Conservation (phyloP, 1,140 invertebrate species). For the Muscidifurax raptorellus region DNA sequence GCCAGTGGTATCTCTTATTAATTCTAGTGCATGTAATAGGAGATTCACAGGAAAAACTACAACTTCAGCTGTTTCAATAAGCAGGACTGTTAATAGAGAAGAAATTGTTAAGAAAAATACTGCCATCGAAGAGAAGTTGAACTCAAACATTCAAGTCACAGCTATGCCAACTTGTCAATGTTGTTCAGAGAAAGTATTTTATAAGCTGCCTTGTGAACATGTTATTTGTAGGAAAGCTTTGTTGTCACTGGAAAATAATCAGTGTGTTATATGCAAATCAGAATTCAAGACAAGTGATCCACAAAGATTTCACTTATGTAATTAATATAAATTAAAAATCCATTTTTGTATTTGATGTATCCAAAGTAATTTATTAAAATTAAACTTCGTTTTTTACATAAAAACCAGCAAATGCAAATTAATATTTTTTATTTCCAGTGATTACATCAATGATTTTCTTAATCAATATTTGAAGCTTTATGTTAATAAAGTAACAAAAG, state of each 20-base stretch:
- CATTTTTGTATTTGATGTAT: constrained; percentile 37
- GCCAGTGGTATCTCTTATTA: constrained; percentile 49
- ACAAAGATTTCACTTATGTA: constrained; percentile 59
- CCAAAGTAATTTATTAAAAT: constrained; percentile 50
- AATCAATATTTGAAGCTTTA: constrained; percentile 32
- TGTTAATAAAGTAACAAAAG: constrained; percentile 43
- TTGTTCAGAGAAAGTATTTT: constrained; percentile 65
- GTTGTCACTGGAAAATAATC: constrained; percentile 55
- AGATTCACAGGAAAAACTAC: constrained; percentile 2
- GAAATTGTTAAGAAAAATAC: constrained; percentile 42
- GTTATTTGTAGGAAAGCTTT: constrained; percentile 69
- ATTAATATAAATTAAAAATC: constrained; percentile 26
- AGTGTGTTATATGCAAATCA: constrained; percentile 61
- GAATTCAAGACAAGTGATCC: constrained; percentile 60
- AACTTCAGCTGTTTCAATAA: not conserved
- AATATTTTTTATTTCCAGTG: constrained; percentile 28
- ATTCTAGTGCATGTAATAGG: not conserved
- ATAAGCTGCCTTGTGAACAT: constrained; percentile 73
- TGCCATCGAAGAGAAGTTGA: constrained; percentile 43
- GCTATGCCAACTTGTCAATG: constrained; percentile 62
- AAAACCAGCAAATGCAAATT: constrained; percentile 37
- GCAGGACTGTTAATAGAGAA: constrained; percentile 33
- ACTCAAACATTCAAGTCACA: constrained; percentile 35
- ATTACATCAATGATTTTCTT: constrained; percentile 47
- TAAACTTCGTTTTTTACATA: constrained; percentile 48